Conservation (phyloP, 1,140 invertebrate genomes). For the Leptopilina boulardi region DNA sequence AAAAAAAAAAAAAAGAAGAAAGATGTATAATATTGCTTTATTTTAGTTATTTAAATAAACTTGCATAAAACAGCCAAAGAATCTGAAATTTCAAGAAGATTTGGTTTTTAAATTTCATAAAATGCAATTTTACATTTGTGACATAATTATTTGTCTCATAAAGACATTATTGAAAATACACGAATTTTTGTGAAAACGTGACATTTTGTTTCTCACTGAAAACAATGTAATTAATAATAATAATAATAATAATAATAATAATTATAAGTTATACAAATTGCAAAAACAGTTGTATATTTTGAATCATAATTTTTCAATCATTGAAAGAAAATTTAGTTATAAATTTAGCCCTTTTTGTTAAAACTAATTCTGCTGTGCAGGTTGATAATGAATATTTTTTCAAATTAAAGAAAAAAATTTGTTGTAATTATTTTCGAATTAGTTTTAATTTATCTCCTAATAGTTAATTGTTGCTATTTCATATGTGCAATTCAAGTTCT, state of each 20-base stretch:
- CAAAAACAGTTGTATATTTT: constrained; percentile 22
- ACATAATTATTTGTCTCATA: too few species aligned
- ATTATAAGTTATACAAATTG: too few species aligned
- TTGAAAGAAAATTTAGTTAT: background rate
- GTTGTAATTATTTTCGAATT: background rate
- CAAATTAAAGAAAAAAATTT: constrained; percentile 23
- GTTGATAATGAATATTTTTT: constrained; percentile 6
- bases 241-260: too few species aligned
- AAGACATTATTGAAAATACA: background rate
- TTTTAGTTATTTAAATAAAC: constrained; percentile 63
- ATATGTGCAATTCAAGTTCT: background rate
- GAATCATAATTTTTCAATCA: constrained; percentile 16
- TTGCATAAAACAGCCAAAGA: constrained; percentile 65
- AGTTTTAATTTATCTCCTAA: background rate
- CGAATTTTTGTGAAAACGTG: background rate
- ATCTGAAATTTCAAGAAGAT: constrained; percentile 56
- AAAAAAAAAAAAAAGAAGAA: constrained; percentile 40
- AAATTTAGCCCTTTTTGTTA: background rate
- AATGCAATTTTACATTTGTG: constrained; percentile 1
- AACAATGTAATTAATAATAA: background rate
- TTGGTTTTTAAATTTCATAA: background rate
- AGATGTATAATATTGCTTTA: constrained; percentile 66
- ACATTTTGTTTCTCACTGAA: background rate
- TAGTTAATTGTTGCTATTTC: background rate
- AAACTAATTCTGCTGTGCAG: constrained; percentile 11